Base-by-base conservation (phyloP, 2,888 invertebrate species). In the Eudemis profundana region DNA sequence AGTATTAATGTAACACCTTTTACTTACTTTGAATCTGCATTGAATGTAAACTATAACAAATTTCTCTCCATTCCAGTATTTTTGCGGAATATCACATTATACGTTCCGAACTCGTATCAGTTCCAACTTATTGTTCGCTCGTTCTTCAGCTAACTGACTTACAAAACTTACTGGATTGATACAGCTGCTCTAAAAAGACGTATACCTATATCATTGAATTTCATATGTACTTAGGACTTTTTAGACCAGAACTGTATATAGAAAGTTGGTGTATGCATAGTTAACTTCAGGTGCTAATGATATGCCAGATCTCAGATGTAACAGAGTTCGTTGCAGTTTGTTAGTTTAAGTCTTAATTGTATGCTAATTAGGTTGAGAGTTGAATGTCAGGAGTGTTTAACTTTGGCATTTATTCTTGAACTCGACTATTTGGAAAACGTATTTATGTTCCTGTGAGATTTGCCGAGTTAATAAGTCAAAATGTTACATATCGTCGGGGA, bases 211-310 rank as follows among this genome's bases (percentile, higher is more conserved):
- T 10, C 14, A 27, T 47, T 14, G 5, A 14, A 27, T 47, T 47
- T 27, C 7, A 27, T 47, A n/a, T 15, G 14, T 3, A 27, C n/a
- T 7, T 27, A 47, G n/a, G 2, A n/a, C 14, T n/a, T 27, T 47
- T 27, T 14, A 12, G 49, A 10, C 4, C 10, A 47, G 36, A 23
- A 38, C 19, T 2, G 8, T 8, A 8, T 8, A 33, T 3, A 14
- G 44, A 15, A 38, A 46, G 19, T 53, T 46, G 1, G 23, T 23
- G n/a, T 62, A 12, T 36, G 27, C 21, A 27, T 40, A 40, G 12
- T 15, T 0, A 23, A 56, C 36, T 49, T 56, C 56, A 57, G 54
- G 56, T 40, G 57, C 36, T 50, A 64, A 64, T 38, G 57, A 64
- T 57, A 57, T 50, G 57, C 50, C 27, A 33, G 54, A 61, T 42